A percentile compares a stretch with the other conserved stretches of the same genome.
These are phyloP conservation scores for Zootoca vivipara DNA, from an alignment of 2,113 vertebrate genomes.

Conservation along the genomic window DNA sequence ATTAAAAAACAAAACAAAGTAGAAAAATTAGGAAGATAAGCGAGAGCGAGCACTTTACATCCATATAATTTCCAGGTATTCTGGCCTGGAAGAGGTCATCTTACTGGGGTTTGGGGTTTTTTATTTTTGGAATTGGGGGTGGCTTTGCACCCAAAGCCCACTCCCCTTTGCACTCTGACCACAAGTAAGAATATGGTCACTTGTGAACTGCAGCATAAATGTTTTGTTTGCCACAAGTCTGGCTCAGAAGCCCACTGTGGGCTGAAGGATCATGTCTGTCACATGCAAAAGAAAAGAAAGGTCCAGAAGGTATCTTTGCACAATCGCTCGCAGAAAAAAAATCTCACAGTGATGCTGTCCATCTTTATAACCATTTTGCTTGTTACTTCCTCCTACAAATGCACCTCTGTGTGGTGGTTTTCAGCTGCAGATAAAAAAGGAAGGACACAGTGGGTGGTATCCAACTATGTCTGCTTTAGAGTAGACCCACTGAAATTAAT, in stretches of 20 bases:
- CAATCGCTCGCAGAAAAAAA: not conserved
- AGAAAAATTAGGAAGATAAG: conserved; percentile 14
- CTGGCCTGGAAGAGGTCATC: conserved; percentile 56
- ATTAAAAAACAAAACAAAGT: not conserved
- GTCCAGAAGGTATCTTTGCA: too few relatives aligned
- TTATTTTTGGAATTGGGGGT: conserved; percentile 29
- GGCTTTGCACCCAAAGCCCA: not conserved
- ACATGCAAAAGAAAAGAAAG: not conserved
- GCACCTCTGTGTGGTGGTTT: not conserved
- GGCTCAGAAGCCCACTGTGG: not conserved
- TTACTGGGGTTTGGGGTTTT: not conserved
- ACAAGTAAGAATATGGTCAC: not conserved
- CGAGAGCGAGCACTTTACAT: conserved; percentile 4
- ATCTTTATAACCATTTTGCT: too few relatives aligned
- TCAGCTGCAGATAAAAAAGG: not conserved
- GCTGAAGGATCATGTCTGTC: not conserved
- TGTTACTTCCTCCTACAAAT: not conserved
- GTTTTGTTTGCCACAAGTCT: not conserved
- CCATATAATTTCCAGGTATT: conserved; percentile 36
- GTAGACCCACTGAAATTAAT: not conserved
- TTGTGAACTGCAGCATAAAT: not conserved
- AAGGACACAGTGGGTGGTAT: too few relatives aligned
- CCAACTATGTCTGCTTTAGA: too few relatives aligned
- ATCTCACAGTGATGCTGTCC: not conserved
- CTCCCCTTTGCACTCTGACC: not conserved